Evolutionary conservation across 2,113 vertebrate genomes (phyloP).

Genomic region (Piprites chloris): DNA sequence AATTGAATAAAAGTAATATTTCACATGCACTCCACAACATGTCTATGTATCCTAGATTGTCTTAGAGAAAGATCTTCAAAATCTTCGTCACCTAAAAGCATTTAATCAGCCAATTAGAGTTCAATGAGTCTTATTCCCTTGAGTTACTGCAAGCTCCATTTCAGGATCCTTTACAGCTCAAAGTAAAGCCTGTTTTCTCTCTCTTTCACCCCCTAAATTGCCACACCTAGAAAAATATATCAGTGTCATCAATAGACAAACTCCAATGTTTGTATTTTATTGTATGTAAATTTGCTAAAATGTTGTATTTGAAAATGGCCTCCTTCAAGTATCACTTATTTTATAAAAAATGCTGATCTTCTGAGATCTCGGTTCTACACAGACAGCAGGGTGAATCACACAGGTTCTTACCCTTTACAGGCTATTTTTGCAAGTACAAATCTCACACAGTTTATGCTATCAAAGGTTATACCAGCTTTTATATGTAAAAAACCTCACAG

Average conservation of each 20-base stretch:
- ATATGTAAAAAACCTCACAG: not conserved
- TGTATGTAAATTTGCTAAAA: not conserved
- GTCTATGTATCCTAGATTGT: not conserved
- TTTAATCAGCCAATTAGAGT: not conserved
- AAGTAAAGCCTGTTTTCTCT: not conserved
- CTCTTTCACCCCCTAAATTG: not conserved
- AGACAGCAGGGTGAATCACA: not conserved
- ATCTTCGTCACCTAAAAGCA: not conserved
- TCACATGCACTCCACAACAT: not conserved
- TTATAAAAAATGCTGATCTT: not conserved
- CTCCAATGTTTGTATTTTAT: not conserved
- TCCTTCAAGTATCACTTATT: not conserved
- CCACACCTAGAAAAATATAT: not conserved
- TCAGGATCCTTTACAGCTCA: not conserved
- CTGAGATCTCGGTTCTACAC: not conserved
- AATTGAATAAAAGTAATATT: not conserved
- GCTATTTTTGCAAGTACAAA: not conserved
- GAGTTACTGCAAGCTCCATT: not conserved
- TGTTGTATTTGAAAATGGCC: not conserved
- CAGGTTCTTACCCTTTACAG: not conserved
- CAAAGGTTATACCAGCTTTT: not conserved
- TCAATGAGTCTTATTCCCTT: not conserved
- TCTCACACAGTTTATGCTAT: not conserved
- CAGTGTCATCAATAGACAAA: not conserved
- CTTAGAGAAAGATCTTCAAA: not conserved